Percentiles rank a stretch among this genome's conserved stretches.
Conservation (phyloP, 2,888 invertebrate genomes). For the Hypsopygia costalis region DNA sequence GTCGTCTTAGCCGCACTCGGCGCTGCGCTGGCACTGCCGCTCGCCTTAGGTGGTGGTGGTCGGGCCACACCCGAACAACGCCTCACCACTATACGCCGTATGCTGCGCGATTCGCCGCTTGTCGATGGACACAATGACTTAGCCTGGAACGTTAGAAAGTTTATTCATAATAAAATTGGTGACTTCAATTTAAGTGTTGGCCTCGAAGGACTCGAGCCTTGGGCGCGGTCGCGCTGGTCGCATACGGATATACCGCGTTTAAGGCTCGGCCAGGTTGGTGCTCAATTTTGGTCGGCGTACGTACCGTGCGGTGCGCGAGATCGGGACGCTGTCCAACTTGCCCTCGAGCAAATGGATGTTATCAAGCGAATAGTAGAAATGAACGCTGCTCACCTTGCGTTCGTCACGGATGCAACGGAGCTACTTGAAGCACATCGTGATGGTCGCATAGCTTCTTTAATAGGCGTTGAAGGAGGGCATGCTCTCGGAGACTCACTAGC, state of each 20-base stretch:
- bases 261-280: slow-evolving; percentile 90
- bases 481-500: slow-evolving; percentile 94
- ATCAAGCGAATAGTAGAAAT: slow-evolving; percentile 86
- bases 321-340: slow-evolving; percentile 91
- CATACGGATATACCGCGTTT: slow-evolving; percentile 95
- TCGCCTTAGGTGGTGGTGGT: slow-evolving; percentile 70
- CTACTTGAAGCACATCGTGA: slow-evolving; percentile 86
- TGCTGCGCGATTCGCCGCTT: slow-evolving; percentile 85
- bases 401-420: slow-evolving; percentile 86
- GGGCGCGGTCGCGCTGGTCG: slow-evolving; percentile 93
- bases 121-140: slow-evolving; percentile 93
- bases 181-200: slow-evolving; percentile 84
- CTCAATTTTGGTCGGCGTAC: slow-evolving; percentile 95
- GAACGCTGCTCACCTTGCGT: slow-evolving; percentile 86
- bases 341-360: slow-evolving; percentile 92
- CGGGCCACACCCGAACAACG: slow-evolving; percentile 82
- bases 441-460: slow-evolving; percentile 92
- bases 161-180: slow-evolving; percentile 89
- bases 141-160: slow-evolving; percentile 94
- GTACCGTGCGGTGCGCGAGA: slow-evolving; percentile 92
- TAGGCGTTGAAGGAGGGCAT: slow-evolving; percentile 96
- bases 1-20: slow-evolving; percentile 80
- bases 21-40: slow-evolving; percentile 81
- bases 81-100: slow-evolving; percentile 82
- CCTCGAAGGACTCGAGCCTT: slow-evolving; percentile 86